Percentiles rank a stretch among this genome's conserved stretches.
These are phyloP conservation scores for Synaphobranchus kaupii DNA, from an alignment of 2,797 vertebrate genomes.

Conservation along the genomic window DNA sequence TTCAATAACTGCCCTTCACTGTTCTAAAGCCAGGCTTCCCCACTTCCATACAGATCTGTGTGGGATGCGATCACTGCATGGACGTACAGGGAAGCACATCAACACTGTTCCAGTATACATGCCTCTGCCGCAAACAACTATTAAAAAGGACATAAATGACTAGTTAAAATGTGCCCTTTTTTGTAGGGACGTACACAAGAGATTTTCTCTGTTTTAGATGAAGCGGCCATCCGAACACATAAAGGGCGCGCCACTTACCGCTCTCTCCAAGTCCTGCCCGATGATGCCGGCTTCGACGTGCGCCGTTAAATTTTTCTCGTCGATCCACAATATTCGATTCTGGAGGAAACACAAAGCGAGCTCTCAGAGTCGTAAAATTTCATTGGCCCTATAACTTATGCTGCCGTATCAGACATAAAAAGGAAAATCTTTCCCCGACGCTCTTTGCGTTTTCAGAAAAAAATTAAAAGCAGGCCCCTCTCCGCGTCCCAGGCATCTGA, in stretches of 20 bases:
- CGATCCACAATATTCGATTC: slow-evolving; percentile 97
- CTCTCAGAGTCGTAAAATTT: slow-evolving; percentile 32
- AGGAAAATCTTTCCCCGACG: background rate
- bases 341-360: slow-evolving; percentile 56
- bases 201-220: background rate
- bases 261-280: slow-evolving; percentile 94
- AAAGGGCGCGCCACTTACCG: slow-evolving; percentile 72
- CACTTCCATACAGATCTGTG: background rate
- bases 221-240: background rate
- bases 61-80: background rate
- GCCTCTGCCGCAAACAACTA: background rate
- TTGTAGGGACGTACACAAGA: background rate
- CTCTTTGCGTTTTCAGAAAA: background rate
- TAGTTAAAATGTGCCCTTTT: background rate
- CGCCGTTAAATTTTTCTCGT: slow-evolving; percentile 95
- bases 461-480: slow-evolving; percentile 8
- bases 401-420: background rate
- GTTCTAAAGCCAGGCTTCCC: slow-evolving; percentile 49
- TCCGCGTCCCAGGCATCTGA: background rate
- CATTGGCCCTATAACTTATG: slow-evolving; percentile 27
- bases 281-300: slow-evolving; percentile 93
- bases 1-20: slow-evolving; percentile 73
- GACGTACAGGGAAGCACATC: background rate
- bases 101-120: background rate
- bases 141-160: background rate